phyloP scores from a whole-genome alignment of 2,888 invertebrate species.

The Clanis bilineata region DNA sequence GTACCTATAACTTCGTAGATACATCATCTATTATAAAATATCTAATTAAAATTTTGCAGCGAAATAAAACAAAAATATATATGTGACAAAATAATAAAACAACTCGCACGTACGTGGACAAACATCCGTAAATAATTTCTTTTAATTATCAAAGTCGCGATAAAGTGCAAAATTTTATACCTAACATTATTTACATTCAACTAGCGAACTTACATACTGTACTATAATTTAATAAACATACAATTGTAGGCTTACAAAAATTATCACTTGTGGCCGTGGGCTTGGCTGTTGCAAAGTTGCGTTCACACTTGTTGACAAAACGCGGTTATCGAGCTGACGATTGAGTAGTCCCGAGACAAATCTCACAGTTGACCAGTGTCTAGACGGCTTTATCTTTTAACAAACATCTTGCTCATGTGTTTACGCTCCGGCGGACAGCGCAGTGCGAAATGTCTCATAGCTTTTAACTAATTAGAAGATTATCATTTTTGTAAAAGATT shows the following conservation, averaged over 20 bases:
- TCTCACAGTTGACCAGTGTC: slow-evolving; percentile 42
- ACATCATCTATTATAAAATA: too few relatives aligned
- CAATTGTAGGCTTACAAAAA: slow-evolving; percentile 29
- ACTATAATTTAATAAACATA: slow-evolving; percentile 32
- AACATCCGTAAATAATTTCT: neutral
- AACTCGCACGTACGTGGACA: neutral
- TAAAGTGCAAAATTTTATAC: neutral
- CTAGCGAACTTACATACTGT: slow-evolving; percentile 12
- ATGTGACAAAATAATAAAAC: neutral
- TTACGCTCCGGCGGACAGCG: slow-evolving; percentile 21
- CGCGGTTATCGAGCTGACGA: slow-evolving; percentile 21
- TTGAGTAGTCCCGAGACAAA: slow-evolving; percentile 25
- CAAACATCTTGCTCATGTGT: slow-evolving; percentile 33
- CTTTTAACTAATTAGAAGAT: neutral
- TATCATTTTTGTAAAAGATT: neutral
- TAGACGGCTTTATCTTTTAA: slow-evolving; percentile 49
- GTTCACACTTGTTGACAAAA: slow-evolving; percentile 30
- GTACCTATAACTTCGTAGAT: too few relatives aligned
- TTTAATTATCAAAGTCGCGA: neutral
- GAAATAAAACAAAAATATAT: neutral
- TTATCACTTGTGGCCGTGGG: slow-evolving; percentile 29
- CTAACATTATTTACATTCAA: neutral
- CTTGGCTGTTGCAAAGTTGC: slow-evolving; percentile 30
- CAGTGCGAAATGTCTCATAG: slow-evolving; percentile 16
- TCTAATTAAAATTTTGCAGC: neutral